A percentile compares a stretch with the other conserved stretches of the same genome.
These are phyloP conservation scores for Danio kyathit DNA, from an alignment of 2,797 vertebrate species.

Conservation along the genomic window DNA sequence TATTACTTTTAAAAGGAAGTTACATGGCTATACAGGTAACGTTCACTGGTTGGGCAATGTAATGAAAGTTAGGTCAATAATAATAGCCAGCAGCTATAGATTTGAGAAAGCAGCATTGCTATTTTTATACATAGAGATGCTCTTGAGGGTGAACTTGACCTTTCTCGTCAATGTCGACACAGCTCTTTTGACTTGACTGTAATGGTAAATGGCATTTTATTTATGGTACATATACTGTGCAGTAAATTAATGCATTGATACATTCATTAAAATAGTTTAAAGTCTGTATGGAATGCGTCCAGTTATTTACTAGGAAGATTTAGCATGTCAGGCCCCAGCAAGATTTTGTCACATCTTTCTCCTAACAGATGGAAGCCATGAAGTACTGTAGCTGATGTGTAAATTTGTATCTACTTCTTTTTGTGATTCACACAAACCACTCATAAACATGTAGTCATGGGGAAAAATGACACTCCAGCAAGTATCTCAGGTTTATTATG, in stretches of 20 bases:
- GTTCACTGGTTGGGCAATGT: not conserved
- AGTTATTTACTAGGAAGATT: not conserved
- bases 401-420: not conserved
- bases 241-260: not conserved
- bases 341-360: not conserved
- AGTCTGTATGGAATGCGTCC: not conserved
- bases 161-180: not conserved
- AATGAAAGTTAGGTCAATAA: not conserved
- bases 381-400: not conserved
- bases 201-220: not conserved
- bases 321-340: not conserved
- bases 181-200: not conserved
- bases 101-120: not conserved
- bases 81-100: not conserved
- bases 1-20: too few relatives aligned
- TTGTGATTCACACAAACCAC: conserved; percentile 14
- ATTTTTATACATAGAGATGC: not conserved
- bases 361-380: not conserved
- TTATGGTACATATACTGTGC: not conserved
- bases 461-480: conserved; percentile 58
- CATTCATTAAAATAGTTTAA: not conserved
- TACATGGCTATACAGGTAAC: not conserved
- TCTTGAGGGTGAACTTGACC: not conserved
- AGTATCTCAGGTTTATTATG: conserved; percentile 38
- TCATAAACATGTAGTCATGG: conserved; percentile 68